Evolutionary conservation across 30 jellyfish, hydroid and myxozoan species (phyloP).

Genomic region (Hydractinia symbiolongicarpus): DNA sequence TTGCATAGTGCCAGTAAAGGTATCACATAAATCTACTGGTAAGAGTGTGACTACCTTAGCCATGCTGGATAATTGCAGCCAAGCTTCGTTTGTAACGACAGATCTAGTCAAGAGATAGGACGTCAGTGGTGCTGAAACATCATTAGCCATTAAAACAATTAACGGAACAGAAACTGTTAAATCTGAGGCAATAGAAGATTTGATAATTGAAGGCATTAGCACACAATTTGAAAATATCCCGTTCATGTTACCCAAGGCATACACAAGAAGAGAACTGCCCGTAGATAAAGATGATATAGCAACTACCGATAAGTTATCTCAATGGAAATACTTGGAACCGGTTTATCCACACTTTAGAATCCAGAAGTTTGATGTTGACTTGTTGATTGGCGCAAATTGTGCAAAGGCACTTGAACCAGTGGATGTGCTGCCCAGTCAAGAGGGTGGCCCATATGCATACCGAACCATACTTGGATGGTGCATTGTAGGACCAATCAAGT

Average conservation of each 20-base stretch:
- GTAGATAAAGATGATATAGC: conserved; percentile 19
- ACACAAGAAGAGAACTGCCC: conserved; percentile 22
- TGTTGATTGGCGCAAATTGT: conserved; percentile 23
- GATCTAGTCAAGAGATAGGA: conserved; percentile 11
- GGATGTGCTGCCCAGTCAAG: not conserved
- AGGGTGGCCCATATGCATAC: not conserved
- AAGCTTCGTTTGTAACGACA: conserved; percentile 28
- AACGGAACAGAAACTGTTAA: not conserved
- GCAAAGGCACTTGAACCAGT: conserved; percentile 4
- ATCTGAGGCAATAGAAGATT: not conserved
- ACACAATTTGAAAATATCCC: not conserved
- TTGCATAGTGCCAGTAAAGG: conserved; percentile 32
- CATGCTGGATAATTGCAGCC: conserved; percentile 40
- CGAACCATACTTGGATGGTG: not conserved
- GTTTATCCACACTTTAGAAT: not conserved
- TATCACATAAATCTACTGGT: conserved; percentile 2
- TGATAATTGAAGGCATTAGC: not conserved
- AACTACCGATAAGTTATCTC: conserved; percentile 6
- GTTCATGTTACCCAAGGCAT: conserved; percentile 6
- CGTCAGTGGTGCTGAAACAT: not conserved
- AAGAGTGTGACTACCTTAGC: not conserved
- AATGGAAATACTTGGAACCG: conserved; percentile 18
- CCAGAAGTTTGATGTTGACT: conserved; percentile 1
- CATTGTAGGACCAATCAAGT: not conserved
- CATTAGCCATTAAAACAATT: conserved; percentile 11